phyloP scores from a whole-genome alignment of 2,113 vertebrate genomes.

The Passer domesticus region DNA sequence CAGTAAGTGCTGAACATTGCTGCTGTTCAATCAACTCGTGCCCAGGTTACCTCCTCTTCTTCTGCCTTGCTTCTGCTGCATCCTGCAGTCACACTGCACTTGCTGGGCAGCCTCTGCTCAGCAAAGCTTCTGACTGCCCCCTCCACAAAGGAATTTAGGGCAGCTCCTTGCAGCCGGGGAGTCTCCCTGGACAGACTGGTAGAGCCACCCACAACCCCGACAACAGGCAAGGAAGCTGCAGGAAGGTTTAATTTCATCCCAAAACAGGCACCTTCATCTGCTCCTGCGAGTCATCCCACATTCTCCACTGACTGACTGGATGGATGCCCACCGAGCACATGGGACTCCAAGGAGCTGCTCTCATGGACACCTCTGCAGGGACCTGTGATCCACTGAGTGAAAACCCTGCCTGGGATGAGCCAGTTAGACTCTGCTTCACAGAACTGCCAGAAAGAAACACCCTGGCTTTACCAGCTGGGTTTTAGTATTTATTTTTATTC shows the following conservation, averaged over 20 bases:
- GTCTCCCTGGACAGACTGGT: too few species aligned
- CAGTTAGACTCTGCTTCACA: neutral
- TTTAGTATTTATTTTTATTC: neutral
- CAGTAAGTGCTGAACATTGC: neutral
- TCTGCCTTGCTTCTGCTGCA: neutral
- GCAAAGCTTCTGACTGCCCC: rapidly evolving
- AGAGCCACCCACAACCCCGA: neutral
- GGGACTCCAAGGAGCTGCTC: neutral
- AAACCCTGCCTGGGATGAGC: neutral
- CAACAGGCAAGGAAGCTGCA: neutral
- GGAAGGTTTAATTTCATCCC: neutral
- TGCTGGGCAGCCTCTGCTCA: neutral
- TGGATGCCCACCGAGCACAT: neutral
- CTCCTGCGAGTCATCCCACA: rapidly evolving
- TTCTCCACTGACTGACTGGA: too few species aligned
- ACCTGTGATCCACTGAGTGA: neutral
- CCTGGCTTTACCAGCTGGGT: too few species aligned
- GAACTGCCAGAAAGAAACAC: neutral
- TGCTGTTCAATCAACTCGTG: neutral
- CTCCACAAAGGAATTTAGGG: neutral
- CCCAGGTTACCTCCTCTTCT: neutral
- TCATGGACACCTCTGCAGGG: neutral
- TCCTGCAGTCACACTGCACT: neutral
- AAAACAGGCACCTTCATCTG: neutral
- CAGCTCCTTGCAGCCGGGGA: neutral